Evolutionary conservation across 1,140 invertebrate genomes (phyloP).

Genomic region (Reticulitermes speratus): DNA sequence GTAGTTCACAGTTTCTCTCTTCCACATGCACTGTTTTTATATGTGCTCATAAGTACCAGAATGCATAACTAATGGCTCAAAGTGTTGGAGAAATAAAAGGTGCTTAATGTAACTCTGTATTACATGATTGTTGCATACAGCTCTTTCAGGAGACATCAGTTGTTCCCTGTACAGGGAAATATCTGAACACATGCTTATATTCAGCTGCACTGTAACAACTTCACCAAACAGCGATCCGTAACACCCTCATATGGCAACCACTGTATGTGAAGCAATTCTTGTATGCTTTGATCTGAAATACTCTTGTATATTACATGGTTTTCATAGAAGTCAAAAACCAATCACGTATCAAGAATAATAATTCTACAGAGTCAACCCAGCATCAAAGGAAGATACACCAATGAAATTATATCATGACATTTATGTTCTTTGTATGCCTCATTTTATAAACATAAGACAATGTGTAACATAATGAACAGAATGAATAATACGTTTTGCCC

Average conservation of each 20-base stretch:
- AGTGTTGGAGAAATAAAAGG: background rate
- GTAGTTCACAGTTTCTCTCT: background rate
- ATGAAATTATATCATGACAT: background rate
- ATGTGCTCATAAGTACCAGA: slow-evolving; percentile 3
- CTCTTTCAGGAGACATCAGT: no score
- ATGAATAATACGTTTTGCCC: background rate
- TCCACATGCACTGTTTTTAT: background rate
- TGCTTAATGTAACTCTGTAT: background rate
- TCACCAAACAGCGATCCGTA: no score
- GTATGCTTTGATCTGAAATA: background rate
- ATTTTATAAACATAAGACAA: no score
- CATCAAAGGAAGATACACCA: slow-evolving; percentile 3
- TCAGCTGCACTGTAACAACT: no score
- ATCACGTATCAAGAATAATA: background rate
- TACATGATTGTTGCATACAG: background rate
- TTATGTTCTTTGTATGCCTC: no score
- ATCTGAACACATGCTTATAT: no score
- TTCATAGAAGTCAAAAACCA: background rate
- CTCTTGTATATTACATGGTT: background rate
- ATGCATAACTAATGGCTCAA: background rate
- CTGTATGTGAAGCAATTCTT: background rate
- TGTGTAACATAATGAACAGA: background rate
- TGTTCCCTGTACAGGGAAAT: no score
- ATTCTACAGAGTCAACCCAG: background rate
- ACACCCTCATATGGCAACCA: no score